Base-by-base conservation (phyloP, 2,797 vertebrate genomes). In the Tenualosa ilisha region DNA sequence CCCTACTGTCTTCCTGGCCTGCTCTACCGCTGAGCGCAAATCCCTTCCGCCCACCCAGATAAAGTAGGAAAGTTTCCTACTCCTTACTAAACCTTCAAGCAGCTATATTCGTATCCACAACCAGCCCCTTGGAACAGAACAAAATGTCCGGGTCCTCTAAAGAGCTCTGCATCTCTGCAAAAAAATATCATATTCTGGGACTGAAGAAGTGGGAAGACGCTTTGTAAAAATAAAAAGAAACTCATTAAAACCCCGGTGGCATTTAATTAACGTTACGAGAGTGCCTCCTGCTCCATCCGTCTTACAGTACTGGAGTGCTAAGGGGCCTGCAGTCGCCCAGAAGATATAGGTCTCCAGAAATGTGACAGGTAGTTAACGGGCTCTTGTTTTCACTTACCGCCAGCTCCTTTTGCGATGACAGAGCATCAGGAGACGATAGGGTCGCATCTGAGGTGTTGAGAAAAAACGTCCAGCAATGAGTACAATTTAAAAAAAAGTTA, bases 341-440 rank as follows among this genome's bases (percentile, higher is more conserved):
- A 84, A 84, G 86, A 85, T 83, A 68, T 37, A 40, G 24, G 82
- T 88, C 87, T 84, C 22, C 12, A n/a, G 86, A 87, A 88, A 87
- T 83, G 85, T 89, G 90, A 88, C 91, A 91, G 82, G 86, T 85
- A 87, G 88, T 90, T 89, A 91, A 91, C 88, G 88, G 86, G 88
- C 86, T 65, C 86, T 83, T 84, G 84, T 85, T 87, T 87, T 87
- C 75, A 83, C 83, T 83, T 88, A 59, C 56, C 83, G 81, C 86
- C 87, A 88, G 86, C 85, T 85, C n/a, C 37, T 82, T 86, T 68
- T 65, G 46, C 87, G 86, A 86, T 86, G 86, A 56, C 68, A 85
- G 88, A 87, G 84, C 59, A 86, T 84, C 65, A 68, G 85, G 82
- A 87, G 53, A 89, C 84, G 63, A 89, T 84, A 82, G 82, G 85